phyloP scores from a whole-genome alignment of 2,888 invertebrate genomes.

The Saturnia pavonia region DNA sequence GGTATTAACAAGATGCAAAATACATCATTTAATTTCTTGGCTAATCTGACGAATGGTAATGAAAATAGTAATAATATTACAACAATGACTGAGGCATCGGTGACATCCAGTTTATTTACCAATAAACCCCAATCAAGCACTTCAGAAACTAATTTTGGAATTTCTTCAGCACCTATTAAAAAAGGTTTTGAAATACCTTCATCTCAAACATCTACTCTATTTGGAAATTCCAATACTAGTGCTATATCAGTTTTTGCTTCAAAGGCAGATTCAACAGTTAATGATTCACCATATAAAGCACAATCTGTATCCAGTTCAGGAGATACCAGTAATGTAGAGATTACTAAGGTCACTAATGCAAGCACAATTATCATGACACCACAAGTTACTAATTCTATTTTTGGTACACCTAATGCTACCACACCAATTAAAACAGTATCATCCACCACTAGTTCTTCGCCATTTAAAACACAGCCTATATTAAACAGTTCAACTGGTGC shows the following conservation, averaged over 20 bases:
- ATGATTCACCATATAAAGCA: conserved; percentile 58
- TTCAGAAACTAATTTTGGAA: conserved; percentile 50
- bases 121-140: conserved; percentile 47
- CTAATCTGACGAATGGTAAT: conserved; percentile 77
- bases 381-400: conserved; percentile 52
- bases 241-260: conserved; percentile 49
- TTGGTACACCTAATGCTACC: conserved; percentile 50
- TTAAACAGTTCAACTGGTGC: conserved; percentile 39
- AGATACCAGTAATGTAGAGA: conserved; percentile 35
- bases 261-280: conserved; percentile 55
- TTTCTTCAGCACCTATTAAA: conserved; percentile 40
- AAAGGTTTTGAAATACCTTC: conserved; percentile 44
- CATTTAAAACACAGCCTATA: conserved; percentile 50
- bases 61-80: conserved; percentile 59
- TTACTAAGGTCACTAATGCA: conserved; percentile 35
- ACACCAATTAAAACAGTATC: conserved; percentile 46
- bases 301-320: conserved; percentile 47
- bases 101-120: conserved; percentile 52
- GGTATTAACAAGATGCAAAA: conserved; percentile 82
- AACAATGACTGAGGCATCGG: conserved; percentile 46
- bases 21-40: conserved; percentile 83
- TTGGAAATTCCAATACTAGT: conserved; percentile 42
- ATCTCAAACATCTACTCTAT: conserved; percentile 44
- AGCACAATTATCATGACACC: conserved; percentile 41
- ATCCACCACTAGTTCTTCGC: conserved; percentile 45